A percentile compares a stretch with the other conserved stretches of the same genome.
Conservation (phyloP, 2,113 vertebrate genomes). For the Scopus umbretta region DNA sequence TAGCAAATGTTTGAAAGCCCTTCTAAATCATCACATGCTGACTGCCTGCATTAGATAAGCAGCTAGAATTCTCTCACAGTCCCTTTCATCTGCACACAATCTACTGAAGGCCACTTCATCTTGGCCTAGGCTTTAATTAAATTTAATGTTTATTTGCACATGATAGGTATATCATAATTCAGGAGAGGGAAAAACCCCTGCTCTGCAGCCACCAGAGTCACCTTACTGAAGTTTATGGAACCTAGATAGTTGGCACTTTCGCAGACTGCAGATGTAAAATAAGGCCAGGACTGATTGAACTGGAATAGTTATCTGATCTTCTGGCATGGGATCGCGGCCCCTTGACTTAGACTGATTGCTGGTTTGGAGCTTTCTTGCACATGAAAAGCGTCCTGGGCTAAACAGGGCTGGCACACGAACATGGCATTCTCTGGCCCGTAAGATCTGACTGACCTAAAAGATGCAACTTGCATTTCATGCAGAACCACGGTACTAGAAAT, state of each 20-base stretch:
- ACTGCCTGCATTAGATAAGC: neutral
- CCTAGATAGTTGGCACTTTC: rapidly evolving
- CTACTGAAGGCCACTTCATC: neutral
- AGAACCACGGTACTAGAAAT: neutral
- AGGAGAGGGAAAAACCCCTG: neutral
- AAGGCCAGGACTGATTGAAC: neutral
- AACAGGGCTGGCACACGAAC: rapidly evolving
- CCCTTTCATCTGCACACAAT: neutral
- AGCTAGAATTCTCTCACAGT: neutral
- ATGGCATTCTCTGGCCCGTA: neutral
- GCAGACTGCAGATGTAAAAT: neutral
- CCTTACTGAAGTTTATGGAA: neutral
- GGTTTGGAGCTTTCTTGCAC: neutral
- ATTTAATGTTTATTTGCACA: constrained; percentile 25
- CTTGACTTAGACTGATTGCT: neutral
- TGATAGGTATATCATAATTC: neutral
- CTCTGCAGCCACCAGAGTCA: neutral
- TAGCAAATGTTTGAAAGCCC: constrained; percentile 10
- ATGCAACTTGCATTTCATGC: neutral
- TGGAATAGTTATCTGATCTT: neutral
- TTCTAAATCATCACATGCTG: neutral
- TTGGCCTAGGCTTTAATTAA: neutral
- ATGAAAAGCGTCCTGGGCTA: neutral
- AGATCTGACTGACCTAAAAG: neutral
- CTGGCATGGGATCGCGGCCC: rapidly evolving